phyloP scores from a whole-genome alignment of 2,113 vertebrate species.

The Edolisoma coerulescens region DNA sequence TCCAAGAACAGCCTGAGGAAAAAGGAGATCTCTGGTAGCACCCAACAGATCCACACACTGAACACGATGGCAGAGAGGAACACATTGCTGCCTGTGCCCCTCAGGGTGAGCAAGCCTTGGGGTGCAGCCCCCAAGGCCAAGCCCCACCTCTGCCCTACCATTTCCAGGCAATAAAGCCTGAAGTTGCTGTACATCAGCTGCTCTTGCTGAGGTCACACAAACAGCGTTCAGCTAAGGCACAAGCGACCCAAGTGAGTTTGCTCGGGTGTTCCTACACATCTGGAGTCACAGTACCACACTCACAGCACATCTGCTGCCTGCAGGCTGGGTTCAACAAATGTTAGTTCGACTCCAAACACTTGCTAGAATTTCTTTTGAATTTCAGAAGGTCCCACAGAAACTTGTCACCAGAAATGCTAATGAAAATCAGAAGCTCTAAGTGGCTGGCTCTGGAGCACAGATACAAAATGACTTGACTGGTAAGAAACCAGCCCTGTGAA shows the following conservation, averaged over 20 bases:
- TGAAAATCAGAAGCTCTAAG: background rate
- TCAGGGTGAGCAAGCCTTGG: background rate
- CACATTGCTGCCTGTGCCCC: background rate
- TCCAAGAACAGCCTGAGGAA: background rate
- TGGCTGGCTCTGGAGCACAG: background rate
- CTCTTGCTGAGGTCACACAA: background rate
- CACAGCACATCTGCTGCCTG: background rate
- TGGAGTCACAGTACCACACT: background rate
- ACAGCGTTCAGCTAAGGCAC: background rate
- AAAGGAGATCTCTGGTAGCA: background rate
- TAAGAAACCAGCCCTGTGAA: background rate
- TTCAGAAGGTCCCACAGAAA: background rate
- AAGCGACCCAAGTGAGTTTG: background rate
- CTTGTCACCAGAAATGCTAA: background rate
- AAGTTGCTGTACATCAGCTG: background rate
- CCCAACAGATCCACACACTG: background rate
- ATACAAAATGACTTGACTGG: background rate
- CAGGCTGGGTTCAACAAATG: background rate
- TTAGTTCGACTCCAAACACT: background rate
- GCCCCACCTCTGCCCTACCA: background rate
- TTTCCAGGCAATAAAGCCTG: background rate
- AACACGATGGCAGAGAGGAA: fast-evolving
- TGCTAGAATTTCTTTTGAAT: background rate
- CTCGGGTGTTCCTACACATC: background rate
- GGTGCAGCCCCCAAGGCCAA: background rate